Conservation (phyloP, 2,888 invertebrate genomes). For the Nesidiocoris tenuis region DNA sequence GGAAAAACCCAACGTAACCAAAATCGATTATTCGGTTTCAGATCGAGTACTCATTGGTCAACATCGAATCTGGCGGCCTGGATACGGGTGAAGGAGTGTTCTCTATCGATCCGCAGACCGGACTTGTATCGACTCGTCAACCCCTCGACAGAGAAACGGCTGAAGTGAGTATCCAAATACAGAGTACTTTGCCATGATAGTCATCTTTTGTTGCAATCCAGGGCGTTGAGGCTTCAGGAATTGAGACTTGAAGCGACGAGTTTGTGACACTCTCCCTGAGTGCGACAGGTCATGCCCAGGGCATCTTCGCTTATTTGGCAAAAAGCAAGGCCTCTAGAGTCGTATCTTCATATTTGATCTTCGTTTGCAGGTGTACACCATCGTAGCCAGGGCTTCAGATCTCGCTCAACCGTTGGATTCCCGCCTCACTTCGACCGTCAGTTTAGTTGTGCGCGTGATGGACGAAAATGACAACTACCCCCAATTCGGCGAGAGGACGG, state of each 20-base stretch:
- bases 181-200: too few relatives aligned
- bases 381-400: conserved; percentile 83
- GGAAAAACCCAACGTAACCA: too few relatives aligned
- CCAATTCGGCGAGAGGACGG: conserved; percentile 86
- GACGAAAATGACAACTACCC: conserved; percentile 95
- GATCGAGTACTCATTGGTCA: conserved; percentile 75
- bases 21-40: too few relatives aligned
- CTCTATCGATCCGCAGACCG: conserved; percentile 79
- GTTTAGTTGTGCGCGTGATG: conserved; percentile 75
- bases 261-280: too few relatives aligned
- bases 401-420: conserved; percentile 77
- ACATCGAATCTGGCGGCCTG: conserved; percentile 65
- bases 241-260: too few relatives aligned
- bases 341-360: too few relatives aligned
- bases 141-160: conserved; percentile 84
- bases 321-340: too few relatives aligned
- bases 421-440: conserved; percentile 77
- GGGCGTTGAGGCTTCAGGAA: too few relatives aligned
- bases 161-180: conserved; percentile 57
- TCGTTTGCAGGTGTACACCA: conserved; percentile 68
- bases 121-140: conserved; percentile 79
- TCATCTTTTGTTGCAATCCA: too few relatives aligned
- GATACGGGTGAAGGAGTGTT: conserved; percentile 65
- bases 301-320: too few relatives aligned
- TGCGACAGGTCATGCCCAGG: too few relatives aligned